A percentile compares a stretch with the other conserved stretches of the same genome.
Conservation (phyloP, 64 coral and sea anemone species). For the Montipora sp. region DNA sequence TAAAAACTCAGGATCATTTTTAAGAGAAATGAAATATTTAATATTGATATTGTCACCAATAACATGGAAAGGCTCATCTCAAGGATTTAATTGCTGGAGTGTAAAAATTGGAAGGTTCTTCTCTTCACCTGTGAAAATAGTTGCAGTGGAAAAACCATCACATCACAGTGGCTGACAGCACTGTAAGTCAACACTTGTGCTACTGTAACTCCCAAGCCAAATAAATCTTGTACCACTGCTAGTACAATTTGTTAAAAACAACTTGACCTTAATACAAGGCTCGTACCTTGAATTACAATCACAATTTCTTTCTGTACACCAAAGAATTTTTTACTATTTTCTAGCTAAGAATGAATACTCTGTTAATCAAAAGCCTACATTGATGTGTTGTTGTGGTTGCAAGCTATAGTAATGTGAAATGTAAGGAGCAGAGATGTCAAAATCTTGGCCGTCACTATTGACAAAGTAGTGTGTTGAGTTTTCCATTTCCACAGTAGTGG, state of each 20-base stretch:
- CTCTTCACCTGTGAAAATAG: neutral
- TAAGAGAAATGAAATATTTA: slow-evolving; percentile 43
- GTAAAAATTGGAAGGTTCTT: neutral
- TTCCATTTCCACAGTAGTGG: slow-evolving; percentile 97
- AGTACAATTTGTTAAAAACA: neutral
- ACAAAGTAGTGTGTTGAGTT: slow-evolving; percentile 87
- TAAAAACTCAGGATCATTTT: slow-evolving; percentile 1
- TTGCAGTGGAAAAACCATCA: neutral
- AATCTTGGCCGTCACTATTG: slow-evolving; percentile 85
- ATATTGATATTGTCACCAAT: slow-evolving; percentile 18
- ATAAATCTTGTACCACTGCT: neutral
- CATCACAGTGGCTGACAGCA: no score
- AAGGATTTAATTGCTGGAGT: neutral
- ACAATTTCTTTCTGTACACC: slow-evolving; percentile 27
- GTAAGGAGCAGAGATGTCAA: slow-evolving; percentile 49
- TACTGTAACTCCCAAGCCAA: no score
- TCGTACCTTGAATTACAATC: neutral
- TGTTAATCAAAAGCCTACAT: slow-evolving; percentile 80
- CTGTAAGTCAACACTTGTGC: no score
- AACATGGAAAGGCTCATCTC: neutral
- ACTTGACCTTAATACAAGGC: neutral
- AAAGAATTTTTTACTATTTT: slow-evolving; percentile 36
- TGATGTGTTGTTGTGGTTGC: slow-evolving; percentile 81
- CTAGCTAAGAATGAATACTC: slow-evolving; percentile 16
- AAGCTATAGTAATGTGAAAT: slow-evolving; percentile 75